Percentiles rank a stretch among this genome's conserved stretches.
phyloP scores from a whole-genome alignment of 2,797 vertebrate species.

The Nyctalus aviator region DNA sequence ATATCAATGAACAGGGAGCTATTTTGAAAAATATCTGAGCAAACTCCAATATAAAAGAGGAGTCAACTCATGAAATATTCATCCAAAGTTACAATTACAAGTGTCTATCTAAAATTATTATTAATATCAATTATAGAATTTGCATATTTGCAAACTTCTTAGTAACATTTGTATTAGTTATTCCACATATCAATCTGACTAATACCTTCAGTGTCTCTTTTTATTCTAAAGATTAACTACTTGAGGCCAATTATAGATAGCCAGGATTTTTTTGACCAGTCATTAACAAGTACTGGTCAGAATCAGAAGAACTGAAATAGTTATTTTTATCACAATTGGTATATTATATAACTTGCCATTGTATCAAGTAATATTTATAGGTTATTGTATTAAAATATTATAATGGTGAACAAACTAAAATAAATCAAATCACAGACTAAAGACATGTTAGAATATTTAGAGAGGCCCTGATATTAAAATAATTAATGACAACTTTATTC shows the following conservation, averaged over 20 bases:
- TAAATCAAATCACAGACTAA: background rate
- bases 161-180: constrained; percentile 56
- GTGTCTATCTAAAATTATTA: constrained; percentile 52
- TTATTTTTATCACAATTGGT: background rate
- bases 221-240: constrained; percentile 38
- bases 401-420: constrained; percentile 1
- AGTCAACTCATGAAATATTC: background rate
- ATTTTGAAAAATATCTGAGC: constrained; percentile 68
- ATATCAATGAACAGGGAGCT: constrained; percentile 63
- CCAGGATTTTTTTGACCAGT: background rate
- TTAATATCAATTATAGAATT: constrained; percentile 48
- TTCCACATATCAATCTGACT: constrained; percentile 48
- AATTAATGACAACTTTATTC: constrained; percentile 32
- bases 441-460: background rate
- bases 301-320: constrained; percentile 5
- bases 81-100: constrained; percentile 46
- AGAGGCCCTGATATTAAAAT: constrained; percentile 1
- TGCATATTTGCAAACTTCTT: constrained; percentile 56
- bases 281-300: background rate
- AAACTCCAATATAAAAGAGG: constrained; percentile 40
- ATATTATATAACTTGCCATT: constrained; percentile 16
- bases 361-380: background rate
- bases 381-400: constrained; percentile 10
- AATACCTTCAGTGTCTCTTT: background rate
- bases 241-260: background rate